Evolutionary conservation across 2,888 invertebrate species (phyloP).

Genomic region (Terebella lapidaria): DNA sequence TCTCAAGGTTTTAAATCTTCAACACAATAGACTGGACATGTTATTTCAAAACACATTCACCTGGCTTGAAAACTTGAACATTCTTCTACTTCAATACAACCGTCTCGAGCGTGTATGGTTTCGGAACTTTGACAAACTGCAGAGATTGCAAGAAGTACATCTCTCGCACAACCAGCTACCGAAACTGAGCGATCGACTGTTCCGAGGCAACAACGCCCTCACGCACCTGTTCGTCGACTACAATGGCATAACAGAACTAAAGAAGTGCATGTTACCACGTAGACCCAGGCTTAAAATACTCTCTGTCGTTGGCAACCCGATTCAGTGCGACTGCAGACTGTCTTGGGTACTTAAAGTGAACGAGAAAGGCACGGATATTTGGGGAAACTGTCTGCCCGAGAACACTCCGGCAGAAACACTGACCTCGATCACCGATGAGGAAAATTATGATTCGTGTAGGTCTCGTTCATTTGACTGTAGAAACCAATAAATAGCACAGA

Average conservation of each 20-base stretch:
- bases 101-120: constrained; percentile 17
- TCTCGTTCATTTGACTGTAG: too few species aligned
- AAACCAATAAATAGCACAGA: too few species aligned
- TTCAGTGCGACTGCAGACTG: constrained; percentile 23
- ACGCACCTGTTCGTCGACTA: constrained; percentile 20
- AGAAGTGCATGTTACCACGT: constrained; percentile 16
- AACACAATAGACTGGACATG: constrained; percentile 20
- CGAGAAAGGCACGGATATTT: constrained; percentile 12
- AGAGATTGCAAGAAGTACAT: constrained; percentile 18
- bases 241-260: constrained; percentile 17
- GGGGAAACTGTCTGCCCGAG: constrained; percentile 25
- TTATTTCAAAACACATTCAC: constrained; percentile 18
- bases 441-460: neutral
- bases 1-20: constrained; percentile 17
- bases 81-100: constrained; percentile 23
- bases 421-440: neutral
- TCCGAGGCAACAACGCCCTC: constrained; percentile 13
- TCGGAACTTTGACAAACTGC: constrained; percentile 16
- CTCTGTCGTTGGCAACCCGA: constrained; percentile 23
- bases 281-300: constrained; percentile 16
- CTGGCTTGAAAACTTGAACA: constrained; percentile 16
- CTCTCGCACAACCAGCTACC: constrained; percentile 20
- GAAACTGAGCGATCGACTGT: constrained; percentile 16
- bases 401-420: neutral
- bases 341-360: constrained; percentile 17